phyloP scores from a whole-genome alignment of 1,140 invertebrate species.

The Drosophila malerkotliana region DNA sequence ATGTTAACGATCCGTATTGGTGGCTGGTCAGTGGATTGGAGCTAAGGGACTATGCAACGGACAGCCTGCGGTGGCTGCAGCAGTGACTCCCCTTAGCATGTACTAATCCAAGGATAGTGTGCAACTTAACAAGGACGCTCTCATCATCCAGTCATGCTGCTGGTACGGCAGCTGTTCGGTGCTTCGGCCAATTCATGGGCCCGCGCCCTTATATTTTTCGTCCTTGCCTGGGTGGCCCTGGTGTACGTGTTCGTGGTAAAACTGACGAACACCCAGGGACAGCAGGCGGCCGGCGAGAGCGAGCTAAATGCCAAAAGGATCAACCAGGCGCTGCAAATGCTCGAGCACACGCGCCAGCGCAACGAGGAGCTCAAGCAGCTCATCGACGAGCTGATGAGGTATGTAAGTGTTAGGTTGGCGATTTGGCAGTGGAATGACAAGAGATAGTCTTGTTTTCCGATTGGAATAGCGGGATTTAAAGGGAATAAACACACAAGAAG shows the following conservation, averaged over 20 bases:
- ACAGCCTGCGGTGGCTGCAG: not conserved
- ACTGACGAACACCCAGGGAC: conserved; percentile 61
- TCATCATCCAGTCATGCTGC: conserved; percentile 57
- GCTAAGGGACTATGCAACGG: not conserved
- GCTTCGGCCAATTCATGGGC: conserved; percentile 79
- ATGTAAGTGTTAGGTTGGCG: not conserved
- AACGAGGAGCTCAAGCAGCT: conserved; percentile 79
- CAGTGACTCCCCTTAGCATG: not conserved
- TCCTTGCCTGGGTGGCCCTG: conserved; percentile 78
- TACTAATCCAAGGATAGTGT: not conserved
- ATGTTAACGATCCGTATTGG: not conserved
- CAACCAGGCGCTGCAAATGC: conserved; percentile 72
- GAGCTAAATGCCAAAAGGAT: conserved; percentile 68
- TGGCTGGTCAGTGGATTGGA: not conserved
- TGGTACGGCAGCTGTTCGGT: conserved; percentile 80
- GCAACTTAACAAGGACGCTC: not conserved
- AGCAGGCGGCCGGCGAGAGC: conserved; percentile 57
- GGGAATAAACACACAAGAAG: no score
- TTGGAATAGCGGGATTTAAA: no score
- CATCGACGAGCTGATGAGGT: conserved; percentile 81
- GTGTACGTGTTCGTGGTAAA: conserved; percentile 82
- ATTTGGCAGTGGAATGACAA: not conserved
- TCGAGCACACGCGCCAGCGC: conserved; percentile 78
- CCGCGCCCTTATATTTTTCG: conserved; percentile 77
- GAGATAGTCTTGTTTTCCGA: no score